A percentile compares a stretch with the other conserved stretches of the same genome.
Conservation (phyloP, 2,113 vertebrate genomes). For the Syngnathus scovelli region DNA sequence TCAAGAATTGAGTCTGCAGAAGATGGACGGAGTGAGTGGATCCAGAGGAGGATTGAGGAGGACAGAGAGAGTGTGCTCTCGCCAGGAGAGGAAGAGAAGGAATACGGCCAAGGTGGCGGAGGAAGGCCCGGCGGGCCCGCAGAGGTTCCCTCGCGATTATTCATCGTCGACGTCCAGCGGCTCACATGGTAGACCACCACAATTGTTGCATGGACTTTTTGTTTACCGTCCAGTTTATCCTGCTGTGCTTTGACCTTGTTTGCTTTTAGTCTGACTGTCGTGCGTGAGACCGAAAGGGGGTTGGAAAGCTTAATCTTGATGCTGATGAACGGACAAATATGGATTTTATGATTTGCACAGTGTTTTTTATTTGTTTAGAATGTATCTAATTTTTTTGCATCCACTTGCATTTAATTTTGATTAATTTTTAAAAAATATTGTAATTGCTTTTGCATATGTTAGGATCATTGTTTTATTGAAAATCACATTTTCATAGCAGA, state of each 20-base stretch:
- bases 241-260: slow-evolving; percentile 59
- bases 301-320: slow-evolving; percentile 8
- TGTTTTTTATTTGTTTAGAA: neutral
- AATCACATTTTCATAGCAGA: no score
- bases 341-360: neutral
- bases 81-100: slow-evolving; percentile 62
- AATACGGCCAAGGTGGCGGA: slow-evolving; percentile 28
- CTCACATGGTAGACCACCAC: slow-evolving; percentile 42
- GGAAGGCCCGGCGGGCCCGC: slow-evolving; percentile 16
- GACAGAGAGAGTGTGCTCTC: slow-evolving; percentile 36
- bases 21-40: slow-evolving; percentile 48
- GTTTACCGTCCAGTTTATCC: slow-evolving; percentile 33
- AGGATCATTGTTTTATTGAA: no score
- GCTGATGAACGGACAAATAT: neutral
- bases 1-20: slow-evolving; percentile 10
- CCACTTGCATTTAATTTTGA: no score
- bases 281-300: neutral
- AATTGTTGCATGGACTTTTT: slow-evolving; percentile 3
- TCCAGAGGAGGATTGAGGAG: slow-evolving; percentile 45
- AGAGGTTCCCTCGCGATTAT: slow-evolving; percentile 14
- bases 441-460: no score
- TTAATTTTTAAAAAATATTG: no score
- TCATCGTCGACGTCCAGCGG: slow-evolving; percentile 35
- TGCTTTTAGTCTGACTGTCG: slow-evolving; percentile 13
- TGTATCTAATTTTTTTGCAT: neutral